A percentile compares a stretch with the other conserved stretches of the same genome.
Evolutionary conservation across 2,888 invertebrate species (phyloP).

Genomic region (Monoplex corrugatus): DNA sequence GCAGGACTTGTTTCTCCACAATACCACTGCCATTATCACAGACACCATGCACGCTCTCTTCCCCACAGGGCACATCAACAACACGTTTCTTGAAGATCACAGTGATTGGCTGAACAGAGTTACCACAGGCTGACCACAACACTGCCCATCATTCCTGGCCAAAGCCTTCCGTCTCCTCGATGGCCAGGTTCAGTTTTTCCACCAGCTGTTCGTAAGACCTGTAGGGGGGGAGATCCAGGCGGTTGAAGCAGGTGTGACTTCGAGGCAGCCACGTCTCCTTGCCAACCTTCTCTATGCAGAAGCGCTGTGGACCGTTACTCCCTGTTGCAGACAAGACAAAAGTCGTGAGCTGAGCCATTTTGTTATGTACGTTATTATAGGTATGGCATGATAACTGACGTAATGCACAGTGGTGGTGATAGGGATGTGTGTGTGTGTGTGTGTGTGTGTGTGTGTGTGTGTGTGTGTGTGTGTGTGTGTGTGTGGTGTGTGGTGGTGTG

Average conservation of each 20-base stretch:
- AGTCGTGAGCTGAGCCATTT: not conserved
- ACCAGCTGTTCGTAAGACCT: conserved; percentile 99
- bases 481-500: too few relatives aligned
- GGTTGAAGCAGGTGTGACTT: conserved; percentile 99
- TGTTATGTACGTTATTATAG: too few relatives aligned
- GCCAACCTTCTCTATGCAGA: conserved; percentile 99
- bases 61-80: not conserved
- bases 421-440: too few relatives aligned
- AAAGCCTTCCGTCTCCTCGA: conserved; percentile 99
- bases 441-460: too few relatives aligned
- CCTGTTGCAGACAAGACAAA: conserved; percentile 66
- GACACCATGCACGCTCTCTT: not conserved
- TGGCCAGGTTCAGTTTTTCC: conserved; percentile 98
- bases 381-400: too few relatives aligned
- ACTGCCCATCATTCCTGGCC: conserved; percentile 85
- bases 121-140: too few relatives aligned
- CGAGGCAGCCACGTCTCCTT: conserved; percentile 99
- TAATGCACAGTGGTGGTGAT: too few relatives aligned
- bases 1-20: not conserved
- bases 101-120: conserved; percentile 28
- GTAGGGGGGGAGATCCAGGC: conserved; percentile 98
- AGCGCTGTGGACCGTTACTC: conserved; percentile 98
- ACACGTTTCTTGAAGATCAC: not conserved
- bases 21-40: not conserved
- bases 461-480: too few relatives aligned